phyloP scores from a whole-genome alignment of 2,888 invertebrate genomes.

The Amiota mariae region DNA sequence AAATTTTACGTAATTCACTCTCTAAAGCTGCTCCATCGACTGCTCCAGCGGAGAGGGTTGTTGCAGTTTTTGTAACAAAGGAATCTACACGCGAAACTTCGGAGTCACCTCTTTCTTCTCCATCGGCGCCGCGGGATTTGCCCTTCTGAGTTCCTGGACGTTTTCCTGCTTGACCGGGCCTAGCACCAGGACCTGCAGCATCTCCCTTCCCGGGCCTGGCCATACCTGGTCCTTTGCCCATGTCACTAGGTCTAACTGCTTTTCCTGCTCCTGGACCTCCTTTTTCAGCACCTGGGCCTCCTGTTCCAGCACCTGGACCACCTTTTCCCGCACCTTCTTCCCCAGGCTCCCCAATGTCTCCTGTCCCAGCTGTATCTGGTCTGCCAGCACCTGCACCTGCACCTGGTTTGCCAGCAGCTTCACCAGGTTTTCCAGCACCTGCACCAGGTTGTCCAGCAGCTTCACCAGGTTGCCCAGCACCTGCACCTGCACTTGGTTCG shows the following conservation, averaged over 20 bases:
- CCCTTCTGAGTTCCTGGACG: too few species aligned
- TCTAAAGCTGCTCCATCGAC: conserved; percentile 60
- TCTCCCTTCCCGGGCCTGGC: background rate
- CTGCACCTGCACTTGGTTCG: background rate
- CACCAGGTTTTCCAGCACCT: background rate
- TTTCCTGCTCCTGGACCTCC: background rate
- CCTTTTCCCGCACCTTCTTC: background rate
- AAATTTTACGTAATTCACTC: conserved; percentile 60
- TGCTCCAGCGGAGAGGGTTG: conserved; percentile 51
- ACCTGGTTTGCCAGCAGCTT: background rate
- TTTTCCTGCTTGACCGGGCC: background rate
- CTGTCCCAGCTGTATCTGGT: conserved; percentile 7
- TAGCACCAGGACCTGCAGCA: conserved; percentile 3
- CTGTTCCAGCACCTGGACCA: conserved; percentile 1
- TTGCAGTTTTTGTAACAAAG: conserved; percentile 57
- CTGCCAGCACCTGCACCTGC: background rate
- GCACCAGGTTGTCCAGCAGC: too few species aligned
- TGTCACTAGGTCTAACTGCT: conserved; percentile 4
- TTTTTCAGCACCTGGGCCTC: background rate
- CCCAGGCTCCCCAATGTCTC: background rate
- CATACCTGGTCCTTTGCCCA: background rate
- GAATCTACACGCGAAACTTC: conserved; percentile 38
- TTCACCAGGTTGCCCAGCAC: background rate
- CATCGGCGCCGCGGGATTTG: background rate
- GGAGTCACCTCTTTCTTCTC: conserved; percentile 27